phyloP scores from a whole-genome alignment of 2,797 vertebrate genomes.

The Eulemur rubriventer region DNA sequence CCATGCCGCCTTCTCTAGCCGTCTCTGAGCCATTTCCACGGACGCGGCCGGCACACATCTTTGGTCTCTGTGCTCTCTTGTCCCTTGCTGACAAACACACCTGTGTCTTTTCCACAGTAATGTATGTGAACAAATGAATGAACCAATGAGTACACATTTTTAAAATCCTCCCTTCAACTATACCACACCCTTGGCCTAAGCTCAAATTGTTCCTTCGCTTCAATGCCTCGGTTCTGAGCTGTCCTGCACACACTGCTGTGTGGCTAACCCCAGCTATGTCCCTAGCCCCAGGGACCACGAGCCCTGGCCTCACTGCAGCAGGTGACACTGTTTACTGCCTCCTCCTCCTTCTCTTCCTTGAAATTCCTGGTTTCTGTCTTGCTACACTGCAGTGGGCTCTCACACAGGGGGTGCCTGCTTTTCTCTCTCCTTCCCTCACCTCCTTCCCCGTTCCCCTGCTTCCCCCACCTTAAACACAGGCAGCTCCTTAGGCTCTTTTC shows the following conservation, averaged over 20 bases:
- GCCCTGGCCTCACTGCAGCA: neutral
- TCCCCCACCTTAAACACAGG: neutral
- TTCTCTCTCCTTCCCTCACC: neutral
- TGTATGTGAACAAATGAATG: neutral
- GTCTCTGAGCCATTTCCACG: neutral
- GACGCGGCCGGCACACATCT: neutral
- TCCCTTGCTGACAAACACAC: neutral
- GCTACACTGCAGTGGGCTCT: neutral
- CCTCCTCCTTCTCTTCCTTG: neutral
- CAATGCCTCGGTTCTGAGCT: neutral
- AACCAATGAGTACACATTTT: neutral
- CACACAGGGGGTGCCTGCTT: accelerated
- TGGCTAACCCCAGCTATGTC: neutral
- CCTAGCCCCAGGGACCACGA: neutral
- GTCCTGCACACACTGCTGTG: neutral
- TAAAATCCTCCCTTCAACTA: neutral
- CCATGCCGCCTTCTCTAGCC: neutral
- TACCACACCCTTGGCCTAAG: neutral
- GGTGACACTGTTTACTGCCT: too few relatives aligned
- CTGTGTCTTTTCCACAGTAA: neutral
- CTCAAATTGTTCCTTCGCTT: neutral
- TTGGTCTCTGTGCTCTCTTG: neutral
- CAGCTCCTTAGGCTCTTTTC: neutral
- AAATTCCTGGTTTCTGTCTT: neutral
- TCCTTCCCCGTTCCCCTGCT: neutral